A percentile compares a stretch with the other conserved stretches of the same genome.
These are phyloP conservation scores for Drosophila sordidula DNA, from an alignment of 2,888 invertebrate genomes.

Conservation along the genomic window DNA sequence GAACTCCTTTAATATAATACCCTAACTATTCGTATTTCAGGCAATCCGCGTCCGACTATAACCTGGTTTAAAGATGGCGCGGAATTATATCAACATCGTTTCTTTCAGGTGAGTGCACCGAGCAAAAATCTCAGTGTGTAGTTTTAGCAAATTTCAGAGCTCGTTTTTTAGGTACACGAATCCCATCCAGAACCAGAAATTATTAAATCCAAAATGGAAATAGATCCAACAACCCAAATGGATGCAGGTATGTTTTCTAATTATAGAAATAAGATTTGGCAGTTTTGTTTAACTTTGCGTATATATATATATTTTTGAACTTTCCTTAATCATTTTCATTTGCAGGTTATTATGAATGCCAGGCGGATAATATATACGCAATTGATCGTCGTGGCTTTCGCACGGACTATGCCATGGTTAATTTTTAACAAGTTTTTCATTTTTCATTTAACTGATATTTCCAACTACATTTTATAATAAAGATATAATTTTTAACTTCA, in stretches of 20 bases:
- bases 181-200: constrained; percentile 92
- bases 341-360: constrained; percentile 92
- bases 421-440: constrained; percentile 71
- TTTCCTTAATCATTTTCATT: no score
- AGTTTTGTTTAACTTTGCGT: background rate
- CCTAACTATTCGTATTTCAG: constrained; percentile 71
- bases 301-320: background rate
- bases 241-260: constrained; percentile 93
- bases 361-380: constrained; percentile 96
- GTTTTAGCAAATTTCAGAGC: background rate
- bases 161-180: constrained; percentile 90
- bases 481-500: constrained; percentile 25
- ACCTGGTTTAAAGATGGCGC: constrained; percentile 98
- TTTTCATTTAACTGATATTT: constrained; percentile 2
- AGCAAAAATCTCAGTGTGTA: background rate
- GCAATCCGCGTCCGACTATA: constrained; percentile 92
- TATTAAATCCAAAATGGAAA: constrained; percentile 96
- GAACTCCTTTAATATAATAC: background rate
- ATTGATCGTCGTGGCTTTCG: constrained; percentile 95
- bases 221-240: constrained; percentile 97
- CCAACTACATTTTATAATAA: constrained; percentile 20
- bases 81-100: constrained; percentile 95
- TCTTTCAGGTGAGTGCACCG: constrained; percentile 89
- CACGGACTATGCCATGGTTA: constrained; percentile 89
- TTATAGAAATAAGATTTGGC: no score